A percentile compares a stretch with the other conserved stretches of the same genome.
phyloP scores from a whole-genome alignment of 2,888 invertebrate genomes.

The Chymomyza fuscimana region DNA sequence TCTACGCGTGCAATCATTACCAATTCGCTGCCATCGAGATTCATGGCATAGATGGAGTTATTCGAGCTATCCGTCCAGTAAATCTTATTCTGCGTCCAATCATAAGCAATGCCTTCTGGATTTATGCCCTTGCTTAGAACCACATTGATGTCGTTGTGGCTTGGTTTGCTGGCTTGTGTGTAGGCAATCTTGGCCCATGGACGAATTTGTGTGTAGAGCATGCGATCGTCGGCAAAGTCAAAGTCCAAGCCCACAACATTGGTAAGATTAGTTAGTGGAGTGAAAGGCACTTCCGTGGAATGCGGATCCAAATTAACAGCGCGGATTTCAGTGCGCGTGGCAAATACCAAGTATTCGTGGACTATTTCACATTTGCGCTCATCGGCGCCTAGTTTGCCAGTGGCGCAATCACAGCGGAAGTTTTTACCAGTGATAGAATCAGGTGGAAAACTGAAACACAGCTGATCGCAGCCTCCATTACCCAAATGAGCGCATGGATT shows the following conservation, averaged over 20 bases:
- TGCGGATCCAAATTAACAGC: constrained; percentile 93
- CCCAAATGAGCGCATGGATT: constrained; percentile 89
- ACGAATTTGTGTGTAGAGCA: constrained; percentile 95
- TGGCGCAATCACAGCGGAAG: constrained; percentile 94
- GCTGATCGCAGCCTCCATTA: constrained; percentile 94
- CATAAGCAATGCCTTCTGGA: constrained; percentile 96
- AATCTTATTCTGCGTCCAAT: constrained; percentile 98
- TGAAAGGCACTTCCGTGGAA: constrained; percentile 90
- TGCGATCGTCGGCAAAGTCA: constrained; percentile 91
- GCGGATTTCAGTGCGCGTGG: constrained; percentile 95
- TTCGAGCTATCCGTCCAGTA: constrained; percentile 99
- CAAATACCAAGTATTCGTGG: constrained; percentile 94
- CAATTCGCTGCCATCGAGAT: constrained; percentile 90
- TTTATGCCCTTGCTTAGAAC: constrained; percentile 90
- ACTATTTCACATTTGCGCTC: constrained; percentile 89
- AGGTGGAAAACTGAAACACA: constrained; percentile 95
- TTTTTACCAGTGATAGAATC: constrained; percentile 81
- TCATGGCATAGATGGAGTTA: constrained; percentile 96
- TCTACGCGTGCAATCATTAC: constrained; percentile 97
- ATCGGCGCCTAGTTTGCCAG: constrained; percentile 86
- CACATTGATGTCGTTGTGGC: constrained; percentile 83
- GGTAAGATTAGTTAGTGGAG: constrained; percentile 90
- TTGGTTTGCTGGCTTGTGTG: constrained; percentile 87
- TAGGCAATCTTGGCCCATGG: constrained; percentile 94
- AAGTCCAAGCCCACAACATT: constrained; percentile 98